Conservation (phyloP, 2,113 vertebrate species). For the Leptobrachium leishanense region DNA sequence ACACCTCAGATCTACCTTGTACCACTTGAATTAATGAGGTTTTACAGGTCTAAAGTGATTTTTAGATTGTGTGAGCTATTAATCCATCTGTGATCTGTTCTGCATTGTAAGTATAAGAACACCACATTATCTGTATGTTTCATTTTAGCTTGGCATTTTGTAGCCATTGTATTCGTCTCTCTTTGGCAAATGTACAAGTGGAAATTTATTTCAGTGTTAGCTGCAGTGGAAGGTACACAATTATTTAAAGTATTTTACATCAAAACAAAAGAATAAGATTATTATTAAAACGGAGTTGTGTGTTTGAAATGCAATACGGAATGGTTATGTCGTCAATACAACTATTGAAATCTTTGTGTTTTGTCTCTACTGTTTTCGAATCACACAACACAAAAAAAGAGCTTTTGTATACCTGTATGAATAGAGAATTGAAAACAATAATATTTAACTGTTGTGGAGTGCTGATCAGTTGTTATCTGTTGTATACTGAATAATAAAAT, state of each 20-base stretch:
- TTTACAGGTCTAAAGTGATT: conserved; percentile 63
- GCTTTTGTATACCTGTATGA: neutral
- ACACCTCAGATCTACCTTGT: conserved; percentile 69
- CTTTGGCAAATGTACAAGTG: conserved; percentile 42
- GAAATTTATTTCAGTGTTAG: conserved; percentile 50
- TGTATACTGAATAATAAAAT: conserved; percentile 28
- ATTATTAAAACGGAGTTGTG: neutral
- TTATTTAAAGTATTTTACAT: conserved; percentile 25
- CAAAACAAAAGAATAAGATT: conserved; percentile 27
- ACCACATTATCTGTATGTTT: conserved; percentile 54
- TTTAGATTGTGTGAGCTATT: conserved; percentile 65
- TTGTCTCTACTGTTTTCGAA: conserved; percentile 4
- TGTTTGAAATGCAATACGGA: conserved; percentile 33
- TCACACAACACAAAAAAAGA: neutral
- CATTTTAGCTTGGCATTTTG: conserved; percentile 41
- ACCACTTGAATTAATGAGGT: conserved; percentile 68
- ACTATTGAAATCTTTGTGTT: conserved; percentile 38
- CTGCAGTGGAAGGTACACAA: conserved; percentile 28
- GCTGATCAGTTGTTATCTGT: conserved; percentile 17
- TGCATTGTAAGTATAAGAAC: conserved; percentile 58
- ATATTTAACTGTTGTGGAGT: conserved; percentile 31
- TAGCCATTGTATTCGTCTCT: conserved; percentile 29
- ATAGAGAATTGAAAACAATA: conserved; percentile 2
- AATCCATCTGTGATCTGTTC: conserved; percentile 58
- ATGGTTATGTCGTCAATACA: conserved; percentile 44